Conservation (phyloP, 2,113 vertebrate genomes). For the Gila orcuttii region DNA sequence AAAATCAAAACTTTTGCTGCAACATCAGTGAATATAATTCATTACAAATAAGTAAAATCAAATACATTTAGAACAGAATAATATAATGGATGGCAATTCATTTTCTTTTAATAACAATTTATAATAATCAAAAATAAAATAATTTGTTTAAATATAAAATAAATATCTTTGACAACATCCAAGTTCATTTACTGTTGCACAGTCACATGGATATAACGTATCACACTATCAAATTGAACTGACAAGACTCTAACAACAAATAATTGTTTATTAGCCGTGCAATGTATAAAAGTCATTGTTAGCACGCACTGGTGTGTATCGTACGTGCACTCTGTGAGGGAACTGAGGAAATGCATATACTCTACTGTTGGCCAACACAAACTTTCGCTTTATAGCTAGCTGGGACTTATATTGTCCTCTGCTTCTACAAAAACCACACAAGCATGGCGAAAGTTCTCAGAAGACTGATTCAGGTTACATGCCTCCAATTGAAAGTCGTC, state of each 20-base stretch:
- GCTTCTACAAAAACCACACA: conserved; percentile 71
- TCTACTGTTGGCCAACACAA: conserved; percentile 57
- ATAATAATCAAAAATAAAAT: no score
- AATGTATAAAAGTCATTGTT: conserved; percentile 66
- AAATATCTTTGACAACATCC: not conserved
- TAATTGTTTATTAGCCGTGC: conserved; percentile 46
- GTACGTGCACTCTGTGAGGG: conserved; percentile 47
- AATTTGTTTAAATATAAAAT: not conserved
- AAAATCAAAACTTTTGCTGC: not conserved
- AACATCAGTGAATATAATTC: not conserved
- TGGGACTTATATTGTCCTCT: conserved; percentile 57
- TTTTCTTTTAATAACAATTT: no score
- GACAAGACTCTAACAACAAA: conserved; percentile 32
- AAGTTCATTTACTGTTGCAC: not conserved
- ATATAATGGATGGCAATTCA: no score
- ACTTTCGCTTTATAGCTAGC: conserved; percentile 47
- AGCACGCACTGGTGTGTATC: conserved; percentile 54
- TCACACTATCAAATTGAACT: not conserved
- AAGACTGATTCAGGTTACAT: conserved; percentile 59
- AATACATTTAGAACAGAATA: not conserved
- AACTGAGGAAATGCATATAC: conserved; percentile 51
- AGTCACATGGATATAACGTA: not conserved
- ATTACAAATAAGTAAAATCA: no score
- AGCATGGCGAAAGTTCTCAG: conserved; percentile 64
- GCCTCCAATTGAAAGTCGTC: conserved; percentile 61